Base-by-base conservation (phyloP, 1,140 invertebrate genomes). In the Hestina assimilis region DNA sequence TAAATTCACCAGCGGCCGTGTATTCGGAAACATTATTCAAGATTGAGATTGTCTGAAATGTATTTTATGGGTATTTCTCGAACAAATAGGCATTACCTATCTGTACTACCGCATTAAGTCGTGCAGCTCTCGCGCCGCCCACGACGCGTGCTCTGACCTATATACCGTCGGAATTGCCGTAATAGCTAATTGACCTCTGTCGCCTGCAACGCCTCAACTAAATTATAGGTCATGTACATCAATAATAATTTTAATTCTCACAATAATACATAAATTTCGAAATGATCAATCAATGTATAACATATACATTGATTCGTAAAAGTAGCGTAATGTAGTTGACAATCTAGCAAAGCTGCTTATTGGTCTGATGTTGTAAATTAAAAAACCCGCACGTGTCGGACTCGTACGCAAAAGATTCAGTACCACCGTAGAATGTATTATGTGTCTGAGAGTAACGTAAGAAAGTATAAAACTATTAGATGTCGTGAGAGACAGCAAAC, bases 101-200 rank as follows among this genome's bases (percentile, higher is more conserved):
- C 24, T 12, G 12, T 24, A 14, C 12, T 4, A 8, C 28, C 2
- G 35, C 17, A 42, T 17, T 29, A 54, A 15, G 41, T 35, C 20
- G 41, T 20, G 11, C 14, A 12, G 19, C 31, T 17, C 12, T 21
- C 29, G 7, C 24, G 21, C 29, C 47, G 54, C 66, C 45, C 45
- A 45, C 57, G 31, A 21, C 40, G 24, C 51, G 40, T 8, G 26
- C 9, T 33, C 29, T 40, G 63, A 42, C 55, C 64, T 42, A 71
- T 55, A 64, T 64, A 35, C 41, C 23, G 46, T 59, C 19, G n/a
- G 33, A 70, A 64, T 70, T 67, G 58, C 56, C 40, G 51, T 64
- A 71, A 68, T 65, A 43, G 50, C 55, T 54, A 59, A 59, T 62
- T 65, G 62, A 68, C 68, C 66, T 50, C 41, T 53, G 47, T 48